Evolutionary conservation across 2,797 vertebrate species (phyloP), one percentile per base, ranked within the genome.

Genomic region (Hirundo rustica): DNA sequence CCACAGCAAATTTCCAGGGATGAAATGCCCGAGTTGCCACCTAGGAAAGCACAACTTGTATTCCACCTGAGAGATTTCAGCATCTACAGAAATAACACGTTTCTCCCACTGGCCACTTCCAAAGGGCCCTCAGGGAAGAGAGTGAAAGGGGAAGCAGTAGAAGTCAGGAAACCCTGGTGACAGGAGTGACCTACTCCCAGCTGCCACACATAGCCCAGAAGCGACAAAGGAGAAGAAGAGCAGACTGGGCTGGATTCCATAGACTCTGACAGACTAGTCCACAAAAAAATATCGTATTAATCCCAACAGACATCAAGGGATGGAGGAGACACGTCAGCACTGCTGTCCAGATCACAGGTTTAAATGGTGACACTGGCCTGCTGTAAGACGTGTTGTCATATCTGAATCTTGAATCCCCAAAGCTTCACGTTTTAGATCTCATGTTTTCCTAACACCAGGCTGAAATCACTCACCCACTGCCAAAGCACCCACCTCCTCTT

Each of bases 11-110:
- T 5, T 73, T 71, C 60, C 67, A 53, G 14, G 16, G 32, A 62
- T 3, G 5, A 5, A 47, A 62, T 4, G 5, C 14, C 48, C 36
- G 61, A 32, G 19, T 12, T 42, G 23, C 12, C 48, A 44, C 57
- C 10, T 34, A 16, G 1, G 30, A 70, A 77, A 79, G 55, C 6
- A 12, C 10, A 47, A 54, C 27, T 42, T 48, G 5, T 45, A 45
- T 32, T 73, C 29, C 47, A 66, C 40, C 34, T 45, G 54, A 67
- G 20, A 66, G 44, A n/a, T 27, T 70, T 86, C 18, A 89, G 34
- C 2, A 1, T 40, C 42, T 21, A 53, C 18, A 81, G 40, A 66
- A 91, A 27, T 7, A 70, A 67, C 7, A 40, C 0, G 0, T 75
- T 67, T 73, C 23, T 76, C 42, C 22, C n/a, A n/a, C 15, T 15